phyloP scores from a whole-genome alignment of 1,140 invertebrate species.

The Pinna nobilis region DNA sequence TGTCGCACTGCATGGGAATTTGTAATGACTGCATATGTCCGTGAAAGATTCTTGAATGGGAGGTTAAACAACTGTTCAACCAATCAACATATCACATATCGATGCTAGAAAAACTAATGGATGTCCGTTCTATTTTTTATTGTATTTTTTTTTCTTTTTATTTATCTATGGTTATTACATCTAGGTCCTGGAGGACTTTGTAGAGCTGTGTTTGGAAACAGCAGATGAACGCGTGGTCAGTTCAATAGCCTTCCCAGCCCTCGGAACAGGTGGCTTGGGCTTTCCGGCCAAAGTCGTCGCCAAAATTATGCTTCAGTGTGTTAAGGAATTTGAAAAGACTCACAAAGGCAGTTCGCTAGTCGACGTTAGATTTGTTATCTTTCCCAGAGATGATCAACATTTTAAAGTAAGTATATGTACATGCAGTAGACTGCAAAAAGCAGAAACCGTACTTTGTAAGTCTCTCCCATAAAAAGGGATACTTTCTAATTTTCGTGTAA shows the following conservation, averaged over 20 bases:
- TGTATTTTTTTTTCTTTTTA: too few species aligned
- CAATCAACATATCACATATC: too few species aligned
- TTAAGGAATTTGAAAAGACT: conserved; percentile 28
- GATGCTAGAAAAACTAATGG: too few species aligned
- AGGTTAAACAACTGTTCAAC: too few species aligned
- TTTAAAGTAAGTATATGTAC: conserved; percentile 11
- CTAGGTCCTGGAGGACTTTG: conserved; percentile 17
- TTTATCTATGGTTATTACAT: conserved; percentile 9
- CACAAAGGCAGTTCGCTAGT: conserved; percentile 9
- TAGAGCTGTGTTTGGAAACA: conserved; percentile 25
- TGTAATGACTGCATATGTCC: too few species aligned
- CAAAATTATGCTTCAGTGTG: conserved; percentile 11
- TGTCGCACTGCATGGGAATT: too few species aligned
- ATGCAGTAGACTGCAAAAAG: too few species aligned
- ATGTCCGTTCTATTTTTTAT: too few species aligned
- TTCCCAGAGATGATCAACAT: conserved; percentile 6
- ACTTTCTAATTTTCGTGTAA: too few species aligned
- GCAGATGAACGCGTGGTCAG: conserved; percentile 14
- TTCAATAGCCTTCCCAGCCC: conserved; percentile 40
- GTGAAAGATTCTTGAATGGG: too few species aligned
- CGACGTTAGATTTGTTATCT: conserved; percentile 14
- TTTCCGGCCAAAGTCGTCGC: conserved; percentile 38
- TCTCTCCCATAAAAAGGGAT: too few species aligned
- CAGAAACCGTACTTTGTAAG: too few species aligned
- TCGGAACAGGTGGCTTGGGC: conserved; percentile 34